These are phyloP conservation scores for Heterotis niloticus DNA, from an alignment of 2,113 vertebrate species.

Conservation along the genomic window DNA sequence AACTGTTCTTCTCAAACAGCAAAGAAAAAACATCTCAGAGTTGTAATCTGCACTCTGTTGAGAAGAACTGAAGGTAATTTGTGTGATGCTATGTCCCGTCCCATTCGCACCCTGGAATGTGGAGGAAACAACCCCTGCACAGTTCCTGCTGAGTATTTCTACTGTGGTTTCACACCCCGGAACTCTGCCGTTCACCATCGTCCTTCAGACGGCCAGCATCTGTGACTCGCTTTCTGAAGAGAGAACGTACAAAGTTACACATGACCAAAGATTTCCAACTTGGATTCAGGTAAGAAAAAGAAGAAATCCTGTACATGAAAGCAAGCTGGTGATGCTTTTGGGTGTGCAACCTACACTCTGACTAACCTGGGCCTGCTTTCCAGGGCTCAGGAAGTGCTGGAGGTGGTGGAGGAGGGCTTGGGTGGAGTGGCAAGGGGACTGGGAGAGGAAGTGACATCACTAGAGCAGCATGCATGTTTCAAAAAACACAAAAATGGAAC, in stretches of 20 bases:
- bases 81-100: neutral
- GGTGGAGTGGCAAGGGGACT: slow-evolving; percentile 19
- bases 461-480: slow-evolving; percentile 16
- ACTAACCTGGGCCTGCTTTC: slow-evolving; percentile 6
- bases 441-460: slow-evolving; percentile 15
- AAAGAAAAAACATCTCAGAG: neutral
- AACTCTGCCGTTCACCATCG: neutral
- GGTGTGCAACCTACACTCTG: neutral
- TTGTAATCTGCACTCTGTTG: neutral
- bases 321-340: neutral
- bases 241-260: neutral
- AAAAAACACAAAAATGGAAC: slow-evolving; percentile 9
- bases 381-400: neutral
- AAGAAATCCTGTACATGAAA: neutral
- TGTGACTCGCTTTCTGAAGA: neutral
- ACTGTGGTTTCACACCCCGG: neutral
- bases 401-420: slow-evolving; percentile 7
- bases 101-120: neutral
- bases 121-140: neutral
- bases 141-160: too few species aligned
- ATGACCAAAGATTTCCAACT: neutral
- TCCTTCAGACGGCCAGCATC: neutral
- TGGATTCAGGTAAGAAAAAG: neutral
- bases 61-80: neutral
- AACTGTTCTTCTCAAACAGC: too few species aligned